These are phyloP conservation scores for Lasioglossum baleicum DNA, from an alignment of 1,140 invertebrate genomes.

Conservation along the genomic window DNA sequence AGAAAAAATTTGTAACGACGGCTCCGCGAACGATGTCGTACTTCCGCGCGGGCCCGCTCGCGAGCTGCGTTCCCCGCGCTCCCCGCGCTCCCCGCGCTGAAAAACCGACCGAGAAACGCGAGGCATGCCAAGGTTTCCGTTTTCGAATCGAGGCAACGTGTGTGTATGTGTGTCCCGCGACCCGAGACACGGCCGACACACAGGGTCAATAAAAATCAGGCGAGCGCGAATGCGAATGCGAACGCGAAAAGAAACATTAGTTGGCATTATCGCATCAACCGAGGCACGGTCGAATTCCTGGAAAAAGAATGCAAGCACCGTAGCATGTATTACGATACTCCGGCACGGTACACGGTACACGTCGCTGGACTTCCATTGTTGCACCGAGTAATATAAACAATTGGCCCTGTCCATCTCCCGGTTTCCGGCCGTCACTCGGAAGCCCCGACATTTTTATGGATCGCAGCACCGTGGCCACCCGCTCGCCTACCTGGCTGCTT, in stretches of 20 bases:
- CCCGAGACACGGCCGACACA: neutral
- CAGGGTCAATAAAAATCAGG: constrained; percentile 62
- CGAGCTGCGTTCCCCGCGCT: neutral
- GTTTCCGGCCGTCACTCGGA: constrained; percentile 79
- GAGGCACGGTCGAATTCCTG: constrained; percentile 75
- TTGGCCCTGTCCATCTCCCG: constrained; percentile 79
- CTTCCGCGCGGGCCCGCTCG: neutral
- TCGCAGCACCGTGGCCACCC: constrained; percentile 67
- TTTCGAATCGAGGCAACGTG: constrained; percentile 18
- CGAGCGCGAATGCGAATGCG: constrained; percentile 65
- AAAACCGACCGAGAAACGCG: constrained; percentile 8
- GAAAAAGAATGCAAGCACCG: constrained; percentile 72
- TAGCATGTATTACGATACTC: constrained; percentile 63
- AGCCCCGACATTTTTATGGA: constrained; percentile 79
- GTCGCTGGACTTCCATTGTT: constrained; percentile 72
- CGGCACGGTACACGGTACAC: constrained; percentile 28
- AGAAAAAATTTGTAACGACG: constrained; percentile 2
- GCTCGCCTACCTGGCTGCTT: neutral
- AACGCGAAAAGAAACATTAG: constrained; percentile 66
- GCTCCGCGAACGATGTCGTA: neutral
- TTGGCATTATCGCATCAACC: constrained; percentile 74
- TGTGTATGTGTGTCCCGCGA: neutral
- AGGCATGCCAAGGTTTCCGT: constrained; percentile 27
- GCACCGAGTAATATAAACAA: constrained; percentile 78
- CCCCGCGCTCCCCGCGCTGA: neutral